Evolutionary conservation across 1,140 invertebrate genomes (phyloP).

Genomic region (Tenebrio molitor): DNA sequence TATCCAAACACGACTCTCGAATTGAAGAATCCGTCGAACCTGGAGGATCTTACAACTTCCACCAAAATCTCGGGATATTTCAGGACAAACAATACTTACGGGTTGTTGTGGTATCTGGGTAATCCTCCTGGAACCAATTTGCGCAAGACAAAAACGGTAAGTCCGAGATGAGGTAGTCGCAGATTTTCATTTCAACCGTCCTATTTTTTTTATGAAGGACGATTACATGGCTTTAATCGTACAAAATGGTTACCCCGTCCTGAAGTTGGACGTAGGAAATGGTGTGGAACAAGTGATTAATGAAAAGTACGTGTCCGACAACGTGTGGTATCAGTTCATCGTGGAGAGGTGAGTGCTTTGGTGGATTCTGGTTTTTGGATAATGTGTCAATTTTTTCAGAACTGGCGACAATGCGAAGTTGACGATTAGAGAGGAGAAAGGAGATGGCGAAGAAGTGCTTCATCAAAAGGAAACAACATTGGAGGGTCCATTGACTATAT

Average conservation of each 20-base stretch:
- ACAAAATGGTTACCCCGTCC: conserved; percentile 87
- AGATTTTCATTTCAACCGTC: too few relatives aligned
- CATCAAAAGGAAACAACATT: conserved; percentile 73
- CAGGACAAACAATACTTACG: conserved; percentile 83
- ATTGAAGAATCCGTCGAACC: conserved; percentile 85
- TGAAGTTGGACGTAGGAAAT: conserved; percentile 91
- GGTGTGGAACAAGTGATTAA: conserved; percentile 82
- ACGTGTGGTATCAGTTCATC: conserved; percentile 92
- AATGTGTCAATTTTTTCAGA: conserved; percentile 65
- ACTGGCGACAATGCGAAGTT: conserved; percentile 87
- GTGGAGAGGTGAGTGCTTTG: conserved; percentile 81
- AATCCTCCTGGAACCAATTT: conserved; percentile 83
- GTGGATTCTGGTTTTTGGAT: conserved; percentile 9
- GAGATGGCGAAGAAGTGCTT: conserved; percentile 72
- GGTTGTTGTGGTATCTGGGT: conserved; percentile 90
- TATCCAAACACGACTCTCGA: conserved; percentile 86
- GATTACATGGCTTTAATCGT: conserved; percentile 96
- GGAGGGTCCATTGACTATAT: conserved; percentile 81
- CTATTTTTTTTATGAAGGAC: conserved; percentile 71
- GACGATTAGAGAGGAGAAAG: conserved; percentile 82
- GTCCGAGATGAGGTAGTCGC: too few relatives aligned
- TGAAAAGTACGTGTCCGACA: conserved; percentile 83
- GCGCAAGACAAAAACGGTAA: conserved; percentile 75
- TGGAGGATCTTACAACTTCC: conserved; percentile 86
- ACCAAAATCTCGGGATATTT: conserved; percentile 90